phyloP scores from a whole-genome alignment of 2,797 vertebrate species.

The Microchirus variegatus region DNA sequence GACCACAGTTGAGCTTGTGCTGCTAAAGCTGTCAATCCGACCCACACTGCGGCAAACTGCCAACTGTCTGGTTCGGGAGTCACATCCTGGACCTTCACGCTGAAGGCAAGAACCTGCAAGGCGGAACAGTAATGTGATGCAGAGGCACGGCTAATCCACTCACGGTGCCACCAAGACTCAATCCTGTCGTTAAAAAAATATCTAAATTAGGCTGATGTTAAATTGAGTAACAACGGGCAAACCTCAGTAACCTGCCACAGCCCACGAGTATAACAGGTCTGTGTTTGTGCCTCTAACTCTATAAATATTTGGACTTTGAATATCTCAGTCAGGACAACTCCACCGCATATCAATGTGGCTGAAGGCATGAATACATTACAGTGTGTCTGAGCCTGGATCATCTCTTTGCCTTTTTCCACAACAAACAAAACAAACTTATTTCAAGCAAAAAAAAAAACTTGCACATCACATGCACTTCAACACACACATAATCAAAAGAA shows the following conservation, averaged over 20 bases:
- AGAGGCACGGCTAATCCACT: constrained; percentile 35
- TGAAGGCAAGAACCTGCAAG: constrained; percentile 29
- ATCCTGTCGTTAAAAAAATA: constrained; percentile 26
- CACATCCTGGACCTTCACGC: constrained; percentile 43
- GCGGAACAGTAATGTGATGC: constrained; percentile 47
- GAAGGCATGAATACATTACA: constrained; percentile 54
- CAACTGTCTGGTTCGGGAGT: constrained; percentile 56
- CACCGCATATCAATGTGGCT: constrained; percentile 49
- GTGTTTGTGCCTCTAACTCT: not conserved
- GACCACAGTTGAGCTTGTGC: constrained; percentile 37
- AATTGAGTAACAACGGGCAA: constrained; percentile 25
- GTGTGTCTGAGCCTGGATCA: constrained; percentile 46
- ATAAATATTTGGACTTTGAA: constrained; percentile 56
- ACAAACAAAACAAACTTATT: constrained; percentile 43
- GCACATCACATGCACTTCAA: constrained; percentile 14
- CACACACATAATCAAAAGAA: not conserved
- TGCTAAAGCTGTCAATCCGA: constrained; percentile 53
- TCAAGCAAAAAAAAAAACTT: constrained; percentile 18
- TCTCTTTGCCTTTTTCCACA: constrained; percentile 13
- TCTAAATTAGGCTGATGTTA: constrained; percentile 37
- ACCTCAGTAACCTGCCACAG: constrained; percentile 35
- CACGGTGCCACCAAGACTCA: constrained; percentile 28
- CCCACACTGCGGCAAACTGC: constrained; percentile 55
- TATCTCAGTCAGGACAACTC: constrained; percentile 43
- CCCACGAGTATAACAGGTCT: constrained; percentile 10